phyloP scores from a whole-genome alignment of 2,797 vertebrate species.

The Anas georgica region DNA sequence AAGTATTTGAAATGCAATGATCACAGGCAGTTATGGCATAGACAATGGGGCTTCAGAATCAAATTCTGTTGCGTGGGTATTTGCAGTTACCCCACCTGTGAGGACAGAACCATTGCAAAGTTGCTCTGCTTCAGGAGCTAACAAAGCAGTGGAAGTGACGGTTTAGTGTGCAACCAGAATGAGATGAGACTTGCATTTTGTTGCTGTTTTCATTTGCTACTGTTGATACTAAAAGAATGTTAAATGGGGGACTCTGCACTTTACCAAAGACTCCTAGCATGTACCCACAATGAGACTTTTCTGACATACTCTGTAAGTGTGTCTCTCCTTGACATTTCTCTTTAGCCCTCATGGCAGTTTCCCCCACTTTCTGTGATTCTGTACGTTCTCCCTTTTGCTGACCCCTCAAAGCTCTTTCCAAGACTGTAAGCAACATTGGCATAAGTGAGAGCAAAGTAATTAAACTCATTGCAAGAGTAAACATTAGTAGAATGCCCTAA shows the following conservation, averaged over 20 bases:
- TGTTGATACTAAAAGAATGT: neutral
- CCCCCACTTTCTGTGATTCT: neutral
- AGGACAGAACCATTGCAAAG: neutral
- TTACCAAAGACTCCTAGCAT: neutral
- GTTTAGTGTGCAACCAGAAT: neutral
- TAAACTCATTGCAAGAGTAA: neutral
- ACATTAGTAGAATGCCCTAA: neutral
- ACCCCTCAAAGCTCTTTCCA: neutral
- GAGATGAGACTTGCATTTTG: neutral
- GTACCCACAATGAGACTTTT: neutral
- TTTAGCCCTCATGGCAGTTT: neutral
- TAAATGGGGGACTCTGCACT: neutral
- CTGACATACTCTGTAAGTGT: neutral
- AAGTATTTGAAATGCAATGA: neutral
- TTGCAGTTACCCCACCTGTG: neutral
- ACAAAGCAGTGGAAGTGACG: neutral
- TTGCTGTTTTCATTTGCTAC: neutral
- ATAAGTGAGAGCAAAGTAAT: neutral
- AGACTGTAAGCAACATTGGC: neutral
- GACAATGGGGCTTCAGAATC: too few species aligned
- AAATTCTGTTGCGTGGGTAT: neutral
- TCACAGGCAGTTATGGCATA: rapidly evolving
- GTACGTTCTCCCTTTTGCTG: neutral
- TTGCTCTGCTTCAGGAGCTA: neutral
- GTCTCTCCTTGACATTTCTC: neutral